A percentile compares a stretch with the other conserved stretches of the same genome.
phyloP scores from a whole-genome alignment of 2,797 vertebrate genomes.

The Tolypeutes matacus region DNA sequence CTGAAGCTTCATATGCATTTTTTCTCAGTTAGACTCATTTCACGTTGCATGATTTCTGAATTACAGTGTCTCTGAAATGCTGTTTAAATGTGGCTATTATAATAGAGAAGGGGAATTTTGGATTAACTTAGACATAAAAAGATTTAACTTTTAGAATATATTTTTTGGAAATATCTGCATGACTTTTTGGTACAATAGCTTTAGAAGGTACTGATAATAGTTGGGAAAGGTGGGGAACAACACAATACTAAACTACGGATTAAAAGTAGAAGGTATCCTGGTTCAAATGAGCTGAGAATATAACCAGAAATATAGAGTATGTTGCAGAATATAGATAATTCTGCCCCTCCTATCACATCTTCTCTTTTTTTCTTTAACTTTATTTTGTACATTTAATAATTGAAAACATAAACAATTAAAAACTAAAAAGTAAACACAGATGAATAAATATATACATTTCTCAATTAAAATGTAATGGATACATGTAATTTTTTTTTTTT shows the following conservation, averaged over 20 bases:
- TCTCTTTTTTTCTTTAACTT: no score
- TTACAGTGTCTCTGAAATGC: neutral
- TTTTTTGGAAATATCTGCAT: neutral
- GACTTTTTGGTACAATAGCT: neutral
- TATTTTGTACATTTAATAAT: no score
- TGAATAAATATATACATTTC: no score
- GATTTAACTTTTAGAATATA: neutral
- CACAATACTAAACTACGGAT: neutral
- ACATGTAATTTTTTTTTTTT: no score
- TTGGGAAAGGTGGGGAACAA: neutral
- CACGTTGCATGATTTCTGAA: slow-evolving; percentile 28
- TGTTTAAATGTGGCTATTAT: slow-evolving; percentile 27
- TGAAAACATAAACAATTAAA: no score
- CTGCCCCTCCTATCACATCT: neutral
- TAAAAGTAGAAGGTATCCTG: neutral
- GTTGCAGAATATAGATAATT: neutral
- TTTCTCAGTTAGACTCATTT: neutral
- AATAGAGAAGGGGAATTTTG: neutral
- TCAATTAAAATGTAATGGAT: no score
- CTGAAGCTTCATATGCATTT: slow-evolving; percentile 1
- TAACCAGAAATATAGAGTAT: neutral
- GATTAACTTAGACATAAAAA: slow-evolving; percentile 10
- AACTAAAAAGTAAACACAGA: no score
- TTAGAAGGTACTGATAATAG: neutral
- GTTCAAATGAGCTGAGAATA: neutral